Evolutionary conservation across 2,797 vertebrate genomes (phyloP).

Genomic region (Hirundo rustica): DNA sequence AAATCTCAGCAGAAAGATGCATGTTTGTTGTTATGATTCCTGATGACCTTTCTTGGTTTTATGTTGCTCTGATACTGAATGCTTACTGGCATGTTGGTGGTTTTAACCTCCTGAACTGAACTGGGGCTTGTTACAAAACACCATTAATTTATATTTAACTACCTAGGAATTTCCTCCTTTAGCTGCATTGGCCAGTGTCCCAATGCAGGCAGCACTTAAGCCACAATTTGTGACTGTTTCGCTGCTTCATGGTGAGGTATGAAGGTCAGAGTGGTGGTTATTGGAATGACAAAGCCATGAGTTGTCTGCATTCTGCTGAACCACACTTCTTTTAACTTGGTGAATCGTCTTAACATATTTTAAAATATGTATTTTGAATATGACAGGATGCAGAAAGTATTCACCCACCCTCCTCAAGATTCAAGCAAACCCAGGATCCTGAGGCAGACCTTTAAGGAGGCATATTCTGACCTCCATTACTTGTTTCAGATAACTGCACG

Average conservation of each 20-base stretch:
- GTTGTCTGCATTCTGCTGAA: not conserved
- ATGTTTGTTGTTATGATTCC: slow-evolving; percentile 18
- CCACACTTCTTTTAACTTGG: not conserved
- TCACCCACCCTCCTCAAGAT: not conserved
- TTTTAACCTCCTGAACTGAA: not conserved
- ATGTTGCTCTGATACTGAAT: not conserved
- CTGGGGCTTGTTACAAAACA: slow-evolving; percentile 10
- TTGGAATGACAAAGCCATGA: slow-evolving; percentile 14
- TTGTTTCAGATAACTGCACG: not conserved
- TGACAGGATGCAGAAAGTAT: not conserved
- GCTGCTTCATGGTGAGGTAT: not conserved
- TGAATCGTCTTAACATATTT: not conserved
- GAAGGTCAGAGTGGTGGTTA: slow-evolving; percentile 47
- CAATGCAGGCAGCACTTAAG: not conserved
- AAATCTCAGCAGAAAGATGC: slow-evolving; percentile 17
- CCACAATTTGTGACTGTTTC: slow-evolving; percentile 1
- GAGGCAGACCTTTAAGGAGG: not conserved
- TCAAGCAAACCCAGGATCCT: not conserved
- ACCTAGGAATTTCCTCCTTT: slow-evolving; percentile 36
- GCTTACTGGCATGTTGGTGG: not conserved
- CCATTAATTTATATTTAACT: slow-evolving; percentile 52
- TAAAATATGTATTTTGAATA: not conserved
- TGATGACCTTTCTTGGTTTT: slow-evolving; percentile 2
- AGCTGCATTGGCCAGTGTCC: not conserved
- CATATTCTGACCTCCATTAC: not conserved